These are phyloP conservation scores for Ophion ellenae DNA, from an alignment of 2,888 invertebrate species.

Conservation along the genomic window DNA sequence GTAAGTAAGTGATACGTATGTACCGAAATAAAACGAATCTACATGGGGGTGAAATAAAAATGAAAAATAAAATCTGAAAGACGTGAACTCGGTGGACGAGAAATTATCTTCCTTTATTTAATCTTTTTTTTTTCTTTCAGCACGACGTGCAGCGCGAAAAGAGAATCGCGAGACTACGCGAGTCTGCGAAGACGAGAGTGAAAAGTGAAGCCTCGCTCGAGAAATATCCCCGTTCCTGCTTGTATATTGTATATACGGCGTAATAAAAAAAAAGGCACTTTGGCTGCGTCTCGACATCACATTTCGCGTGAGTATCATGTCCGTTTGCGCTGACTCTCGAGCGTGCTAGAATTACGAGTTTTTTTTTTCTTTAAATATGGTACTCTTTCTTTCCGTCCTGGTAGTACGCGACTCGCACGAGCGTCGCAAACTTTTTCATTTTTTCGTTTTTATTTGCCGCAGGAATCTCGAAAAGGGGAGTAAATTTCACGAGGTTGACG, in stretches of 20 bases:
- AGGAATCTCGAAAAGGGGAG: not conserved
- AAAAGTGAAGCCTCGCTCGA: slow-evolving; percentile 35
- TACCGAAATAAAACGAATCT: not conserved
- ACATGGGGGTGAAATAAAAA: not conserved
- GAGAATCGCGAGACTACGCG: not conserved
- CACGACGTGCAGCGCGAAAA: not conserved
- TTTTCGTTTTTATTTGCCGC: not conserved
- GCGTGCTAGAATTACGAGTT: slow-evolving; percentile 16
- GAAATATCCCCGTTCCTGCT: not conserved
- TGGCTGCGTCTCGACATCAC: slow-evolving; percentile 42
- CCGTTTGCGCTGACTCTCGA: slow-evolving; percentile 55
- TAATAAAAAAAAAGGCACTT: slow-evolving; percentile 1
- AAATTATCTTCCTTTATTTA: not conserved
- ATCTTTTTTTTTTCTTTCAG: not conserved
- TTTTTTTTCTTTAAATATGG: not conserved
- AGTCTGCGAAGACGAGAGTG: slow-evolving; percentile 1
- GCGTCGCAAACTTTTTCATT: not conserved
- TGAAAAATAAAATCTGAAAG: not conserved
- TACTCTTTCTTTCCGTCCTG: not conserved
- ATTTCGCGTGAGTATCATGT: slow-evolving; percentile 53
- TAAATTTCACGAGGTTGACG: too few species aligned
- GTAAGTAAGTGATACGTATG: not conserved
- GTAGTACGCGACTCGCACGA: not conserved
- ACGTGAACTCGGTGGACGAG: not conserved
- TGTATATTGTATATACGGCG: not conserved